A percentile compares a stretch with the other conserved stretches of the same genome.
Evolutionary conservation across 1,140 invertebrate genomes (phyloP).

Genomic region (Tetragnatha versicolor): DNA sequence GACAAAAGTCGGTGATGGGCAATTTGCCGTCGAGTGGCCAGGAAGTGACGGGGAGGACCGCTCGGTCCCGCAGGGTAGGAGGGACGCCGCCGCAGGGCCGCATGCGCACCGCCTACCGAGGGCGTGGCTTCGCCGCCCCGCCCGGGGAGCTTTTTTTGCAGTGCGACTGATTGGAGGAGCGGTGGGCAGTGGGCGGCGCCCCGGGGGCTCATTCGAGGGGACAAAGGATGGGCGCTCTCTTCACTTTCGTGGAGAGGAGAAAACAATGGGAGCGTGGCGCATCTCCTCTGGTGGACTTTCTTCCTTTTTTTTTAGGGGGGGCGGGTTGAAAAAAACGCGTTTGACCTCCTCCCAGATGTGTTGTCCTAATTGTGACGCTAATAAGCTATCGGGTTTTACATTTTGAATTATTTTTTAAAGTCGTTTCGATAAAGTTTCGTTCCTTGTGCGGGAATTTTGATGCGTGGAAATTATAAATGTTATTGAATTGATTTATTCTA

Average conservation of each 20-base stretch:
- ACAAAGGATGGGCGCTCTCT: slow-evolving; percentile 40
- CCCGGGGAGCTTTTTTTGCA: neutral
- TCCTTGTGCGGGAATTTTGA: no score
- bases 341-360: no score
- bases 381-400: no score
- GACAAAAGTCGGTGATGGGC: slow-evolving; percentile 46
- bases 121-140: slow-evolving; percentile 20
- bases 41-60: slow-evolving; percentile 36
- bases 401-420: no score
- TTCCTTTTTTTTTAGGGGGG: no score
- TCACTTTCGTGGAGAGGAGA: neutral
- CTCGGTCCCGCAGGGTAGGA: slow-evolving; percentile 12
- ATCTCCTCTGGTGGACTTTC: no score
- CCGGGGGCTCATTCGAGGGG: slow-evolving; percentile 40
- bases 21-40: slow-evolving; percentile 49
- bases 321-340: no score
- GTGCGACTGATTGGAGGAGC: slow-evolving; percentile 23
- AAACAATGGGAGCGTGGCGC: slow-evolving; percentile 2
- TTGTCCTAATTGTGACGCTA: no score
- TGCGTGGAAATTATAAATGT: no score
- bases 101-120: slow-evolving; percentile 51
- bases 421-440: no score
- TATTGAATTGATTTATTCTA: no score
- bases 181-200: slow-evolving; percentile 16
- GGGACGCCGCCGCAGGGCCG: slow-evolving; percentile 35